Evolutionary conservation across 30 jellyfish, hydroid and myxozoan genomes (phyloP), one percentile per base, ranked within the genome.

Genomic region (Mastigias papua): DNA sequence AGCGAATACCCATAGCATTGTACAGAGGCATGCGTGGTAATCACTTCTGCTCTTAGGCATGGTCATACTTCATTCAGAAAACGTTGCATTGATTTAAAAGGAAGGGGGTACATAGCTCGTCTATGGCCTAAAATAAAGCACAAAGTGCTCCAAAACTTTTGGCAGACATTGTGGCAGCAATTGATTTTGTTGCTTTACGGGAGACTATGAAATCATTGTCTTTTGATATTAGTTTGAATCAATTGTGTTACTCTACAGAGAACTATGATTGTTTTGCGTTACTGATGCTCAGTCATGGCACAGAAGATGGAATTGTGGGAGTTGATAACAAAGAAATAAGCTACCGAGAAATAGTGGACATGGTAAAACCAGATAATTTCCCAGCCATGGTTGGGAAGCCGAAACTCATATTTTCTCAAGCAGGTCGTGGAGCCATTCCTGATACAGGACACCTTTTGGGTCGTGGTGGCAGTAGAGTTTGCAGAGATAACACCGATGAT

Each of bases 201-300:
- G n/a, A n/a, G n/a, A 11, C 25, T 34, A 17, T n/a, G n/a, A n/a
- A n/a, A n/a, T n/a, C n/a, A n/a, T n/a, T n/a, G n/a, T n/a, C n/a
- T n/a, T n/a, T n/a, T n/a, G n/a, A n/a, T n/a, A n/a, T n/a, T n/a
- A n/a, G n/a, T n/a, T n/a, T n/a, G n/a, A 1, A 10, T 51, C 67
- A 17, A 7, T 32, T 27, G 54, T 62, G 46, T 62, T 29, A 32
- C n/a, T 37, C 11, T 37, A 17, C 35, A 87, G 96, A 63, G 7
- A n/a, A 80, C 48, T 89, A 42, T 74, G 97, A 89, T 62, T 76
- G 92, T 51, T 73, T 80, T 27, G 97, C 91, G 1, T 31, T 61
- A 0, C 15, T 89, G 67, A 26, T 78, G 42, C 63, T 89, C 86
- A 89, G 93, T 50, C 97, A 89, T 76, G 97, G 97, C 35, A 17